These are phyloP conservation scores for Cepaea hortensis DNA, from an alignment of 2,888 invertebrate species.

Conservation along the genomic window DNA sequence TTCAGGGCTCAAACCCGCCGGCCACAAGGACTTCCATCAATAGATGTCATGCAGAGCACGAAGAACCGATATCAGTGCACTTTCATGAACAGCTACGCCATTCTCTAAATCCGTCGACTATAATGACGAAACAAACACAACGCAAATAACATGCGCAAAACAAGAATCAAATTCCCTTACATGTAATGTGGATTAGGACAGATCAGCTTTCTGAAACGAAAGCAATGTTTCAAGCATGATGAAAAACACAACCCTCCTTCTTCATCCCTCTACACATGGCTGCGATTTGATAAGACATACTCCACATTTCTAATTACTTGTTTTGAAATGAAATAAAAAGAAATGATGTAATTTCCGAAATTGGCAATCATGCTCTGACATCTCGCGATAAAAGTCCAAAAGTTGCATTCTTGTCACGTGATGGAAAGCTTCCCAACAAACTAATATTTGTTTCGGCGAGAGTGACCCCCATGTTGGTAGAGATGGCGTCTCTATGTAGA, in stretches of 20 bases:
- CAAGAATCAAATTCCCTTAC: neutral
- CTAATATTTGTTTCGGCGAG: slow-evolving; percentile 19
- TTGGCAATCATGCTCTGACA: slow-evolving; percentile 11
- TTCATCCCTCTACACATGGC: too few relatives aligned
- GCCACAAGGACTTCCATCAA: too few relatives aligned
- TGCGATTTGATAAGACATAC: too few relatives aligned
- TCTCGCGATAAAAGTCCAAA: neutral
- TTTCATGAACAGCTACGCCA: too few relatives aligned
- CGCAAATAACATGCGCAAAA: neutral
- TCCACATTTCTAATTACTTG: neutral
- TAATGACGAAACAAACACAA: too few relatives aligned
- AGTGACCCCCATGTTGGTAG: neutral
- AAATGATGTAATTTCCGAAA: slow-evolving; percentile 10
- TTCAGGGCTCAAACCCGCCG: too few relatives aligned
- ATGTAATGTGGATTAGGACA: neutral
- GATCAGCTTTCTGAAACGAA: too few relatives aligned
- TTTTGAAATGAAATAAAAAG: neutral
- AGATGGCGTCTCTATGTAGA: neutral
- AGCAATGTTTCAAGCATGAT: too few relatives aligned
- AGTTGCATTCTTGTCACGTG: slow-evolving; percentile 21
- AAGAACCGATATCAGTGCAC: too few relatives aligned
- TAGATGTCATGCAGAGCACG: too few relatives aligned
- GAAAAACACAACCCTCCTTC: too few relatives aligned
- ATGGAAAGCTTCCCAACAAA: neutral
- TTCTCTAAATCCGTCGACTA: too few relatives aligned